These are phyloP conservation scores for Pyrgilauda ruficollis DNA, from an alignment of 2,113 vertebrate species.

Conservation along the genomic window DNA sequence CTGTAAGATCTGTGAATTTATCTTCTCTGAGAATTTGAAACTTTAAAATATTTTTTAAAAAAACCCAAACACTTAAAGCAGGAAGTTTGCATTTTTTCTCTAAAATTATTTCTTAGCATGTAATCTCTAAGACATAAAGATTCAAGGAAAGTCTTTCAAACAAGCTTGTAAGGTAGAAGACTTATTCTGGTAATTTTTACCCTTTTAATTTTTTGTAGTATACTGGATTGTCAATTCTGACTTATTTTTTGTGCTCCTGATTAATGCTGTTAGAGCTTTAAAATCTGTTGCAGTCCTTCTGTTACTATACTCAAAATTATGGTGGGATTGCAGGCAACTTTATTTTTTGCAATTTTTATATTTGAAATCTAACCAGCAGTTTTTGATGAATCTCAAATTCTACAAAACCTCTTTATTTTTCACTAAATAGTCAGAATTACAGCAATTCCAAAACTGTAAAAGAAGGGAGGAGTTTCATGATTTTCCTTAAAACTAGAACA, in stretches of 20 bases:
- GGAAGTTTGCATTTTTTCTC: neutral
- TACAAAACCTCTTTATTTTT: neutral
- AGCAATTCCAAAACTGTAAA: neutral
- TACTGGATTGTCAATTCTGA: neutral
- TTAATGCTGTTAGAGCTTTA: neutral
- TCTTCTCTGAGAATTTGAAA: neutral
- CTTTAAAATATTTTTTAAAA: conserved; percentile 24
- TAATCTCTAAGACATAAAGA: neutral
- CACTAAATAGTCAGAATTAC: neutral
- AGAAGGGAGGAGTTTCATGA: neutral
- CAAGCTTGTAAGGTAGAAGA: neutral
- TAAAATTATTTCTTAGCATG: neutral
- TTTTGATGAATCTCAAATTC: neutral
- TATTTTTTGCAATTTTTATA: neutral
- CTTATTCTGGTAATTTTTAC: neutral
- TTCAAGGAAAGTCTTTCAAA: conserved; percentile 34
- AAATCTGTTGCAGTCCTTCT: neutral
- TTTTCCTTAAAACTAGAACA: neutral
- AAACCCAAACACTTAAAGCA: neutral
- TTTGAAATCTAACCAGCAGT: neutral
- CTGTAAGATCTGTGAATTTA: conserved; percentile 56
- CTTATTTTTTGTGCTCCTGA: neutral
- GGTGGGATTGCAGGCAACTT: neutral
- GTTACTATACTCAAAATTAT: neutral
- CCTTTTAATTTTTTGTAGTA: neutral